A percentile compares a stretch with the other conserved stretches of the same genome.
phyloP scores from a whole-genome alignment of 1,140 invertebrate genomes.

The Drosophila lowei region DNA sequence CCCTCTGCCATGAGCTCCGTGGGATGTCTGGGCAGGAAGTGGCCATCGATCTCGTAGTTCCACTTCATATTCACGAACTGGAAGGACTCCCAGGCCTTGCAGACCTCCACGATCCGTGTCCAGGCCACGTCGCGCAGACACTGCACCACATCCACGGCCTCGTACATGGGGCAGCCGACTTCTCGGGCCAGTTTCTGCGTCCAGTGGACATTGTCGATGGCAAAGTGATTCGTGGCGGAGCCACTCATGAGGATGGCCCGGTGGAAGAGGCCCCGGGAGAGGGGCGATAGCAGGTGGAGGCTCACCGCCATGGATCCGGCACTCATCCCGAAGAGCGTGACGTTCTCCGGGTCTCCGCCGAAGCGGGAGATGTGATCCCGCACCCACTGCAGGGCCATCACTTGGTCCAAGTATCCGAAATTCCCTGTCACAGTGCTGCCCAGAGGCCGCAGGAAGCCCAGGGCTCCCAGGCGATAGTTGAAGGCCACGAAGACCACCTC shows the following conservation, averaged over 20 bases:
- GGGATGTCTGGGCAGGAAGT: slow-evolving; percentile 83
- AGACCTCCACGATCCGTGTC: slow-evolving; percentile 55
- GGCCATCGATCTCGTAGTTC: slow-evolving; percentile 70
- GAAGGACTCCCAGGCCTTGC: slow-evolving; percentile 58
- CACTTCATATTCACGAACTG: slow-evolving; percentile 70
- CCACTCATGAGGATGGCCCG: slow-evolving; percentile 88
- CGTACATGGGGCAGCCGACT: slow-evolving; percentile 60
- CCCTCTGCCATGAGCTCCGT: slow-evolving; percentile 84
- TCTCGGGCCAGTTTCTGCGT: slow-evolving; percentile 57
- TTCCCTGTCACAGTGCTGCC: slow-evolving; percentile 84
- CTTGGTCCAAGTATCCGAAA: slow-evolving; percentile 86
- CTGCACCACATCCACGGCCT: slow-evolving; percentile 48
- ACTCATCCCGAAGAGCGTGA: slow-evolving; percentile 85
- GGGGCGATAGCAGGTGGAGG: slow-evolving; percentile 84
- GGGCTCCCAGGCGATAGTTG: slow-evolving; percentile 87
- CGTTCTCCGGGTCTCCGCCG: slow-evolving; percentile 85
- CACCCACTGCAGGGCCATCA: slow-evolving; percentile 86
- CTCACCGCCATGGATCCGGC: slow-evolving; percentile 84
- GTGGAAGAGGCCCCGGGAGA: slow-evolving; percentile 85
- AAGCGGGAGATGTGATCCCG: slow-evolving; percentile 85
- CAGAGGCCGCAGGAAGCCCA: slow-evolving; percentile 85
- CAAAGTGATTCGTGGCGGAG: slow-evolving; percentile 85
- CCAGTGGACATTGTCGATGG: slow-evolving; percentile 69
- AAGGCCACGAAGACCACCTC: slow-evolving; percentile 88
- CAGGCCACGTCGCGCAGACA: slow-evolving; percentile 70